Evolutionary conservation across 2,888 invertebrate species (phyloP), one percentile per base, ranked within the genome.

Genomic region (Leptinotarsa peninsularis): DNA sequence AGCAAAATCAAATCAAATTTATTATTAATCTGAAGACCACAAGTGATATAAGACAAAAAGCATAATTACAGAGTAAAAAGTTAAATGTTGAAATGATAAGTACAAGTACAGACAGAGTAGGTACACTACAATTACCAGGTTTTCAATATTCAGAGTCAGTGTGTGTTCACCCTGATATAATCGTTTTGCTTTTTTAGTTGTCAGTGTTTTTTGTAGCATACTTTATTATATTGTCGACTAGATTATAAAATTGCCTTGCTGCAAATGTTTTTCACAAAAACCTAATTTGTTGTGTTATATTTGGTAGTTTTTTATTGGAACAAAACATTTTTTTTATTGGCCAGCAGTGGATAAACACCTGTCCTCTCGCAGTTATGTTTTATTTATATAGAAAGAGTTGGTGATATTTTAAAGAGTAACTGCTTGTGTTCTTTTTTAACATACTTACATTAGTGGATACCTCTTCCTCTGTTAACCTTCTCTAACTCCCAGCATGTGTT

Each of bases 321-420:
- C 73, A 73, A 71, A 78, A 80, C 81, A 78, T 78, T 77, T 79
- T 79, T 80, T 81, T 75, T 78, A 82, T 82, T 85, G 83, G 83
- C 83, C 85, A 85, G 83, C 85, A 86, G 86, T 86, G 86, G 86
- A 86, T 85, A 82, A 83, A 86, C 86, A 87, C 84, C 86, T 84
- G 85, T 85, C 85, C 85, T 87, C 84, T 81, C 81, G 79, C 79
- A 82, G 80, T 82, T 82, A 81, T 80, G 80, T 83, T 84, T 82
- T 80, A 68, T 79, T 81, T 73, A 67, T 71, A 54, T 84, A 84
- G 82, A 83, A 82, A 83, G 84, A 87, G 85, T 87, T 87, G 88
- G 88, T 88, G 87, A 88, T 88, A 88, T 86, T 87, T 88, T 87
- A 87, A 86, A 83, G 83, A 82, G 83, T 81, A 83, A 83, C 82